phyloP scores from a whole-genome alignment of 2,888 invertebrate species.

The Hydrotaea diabolus region DNA sequence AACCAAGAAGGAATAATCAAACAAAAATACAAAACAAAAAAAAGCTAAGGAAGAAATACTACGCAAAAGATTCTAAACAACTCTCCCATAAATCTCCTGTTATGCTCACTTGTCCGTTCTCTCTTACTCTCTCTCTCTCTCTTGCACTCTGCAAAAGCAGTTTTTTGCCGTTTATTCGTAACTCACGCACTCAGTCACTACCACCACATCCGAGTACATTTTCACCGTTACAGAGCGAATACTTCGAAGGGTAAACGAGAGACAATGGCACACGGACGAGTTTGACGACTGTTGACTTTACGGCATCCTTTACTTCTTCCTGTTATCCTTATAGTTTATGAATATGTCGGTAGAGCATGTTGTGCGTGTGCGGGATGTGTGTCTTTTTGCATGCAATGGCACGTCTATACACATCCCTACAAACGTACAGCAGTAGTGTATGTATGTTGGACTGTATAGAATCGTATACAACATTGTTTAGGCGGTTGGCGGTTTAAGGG shows the following conservation, averaged over 20 bases:
- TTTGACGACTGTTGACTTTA: constrained; percentile 31
- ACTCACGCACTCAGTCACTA: not conserved
- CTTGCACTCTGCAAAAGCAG: not conserved
- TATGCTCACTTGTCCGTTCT: not conserved
- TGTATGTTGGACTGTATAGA: not conserved
- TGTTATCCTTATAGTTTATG: constrained; percentile 55
- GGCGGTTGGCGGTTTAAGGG: constrained; percentile 57
- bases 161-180: not conserved
- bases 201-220: not conserved
- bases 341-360: not conserved
- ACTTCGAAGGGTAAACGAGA: constrained; percentile 35
- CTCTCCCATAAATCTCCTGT: constrained; percentile 29
- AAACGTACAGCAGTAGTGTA: not conserved
- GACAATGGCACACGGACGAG: constrained; percentile 35
- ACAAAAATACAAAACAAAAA: constrained; percentile 36
- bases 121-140: not conserved
- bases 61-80: constrained; percentile 36
- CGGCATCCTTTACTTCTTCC: constrained; percentile 49
- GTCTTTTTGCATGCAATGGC: constrained; percentile 7
- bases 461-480: constrained; percentile 23
- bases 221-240: constrained; percentile 9
- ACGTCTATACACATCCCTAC: constrained; percentile 19
- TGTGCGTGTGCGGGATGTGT: not conserved
- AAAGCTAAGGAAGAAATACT: constrained; percentile 42
- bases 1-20: constrained; percentile 18